Conservation (phyloP, 2,113 vertebrate genomes). For the Rutilus rutilus region DNA sequence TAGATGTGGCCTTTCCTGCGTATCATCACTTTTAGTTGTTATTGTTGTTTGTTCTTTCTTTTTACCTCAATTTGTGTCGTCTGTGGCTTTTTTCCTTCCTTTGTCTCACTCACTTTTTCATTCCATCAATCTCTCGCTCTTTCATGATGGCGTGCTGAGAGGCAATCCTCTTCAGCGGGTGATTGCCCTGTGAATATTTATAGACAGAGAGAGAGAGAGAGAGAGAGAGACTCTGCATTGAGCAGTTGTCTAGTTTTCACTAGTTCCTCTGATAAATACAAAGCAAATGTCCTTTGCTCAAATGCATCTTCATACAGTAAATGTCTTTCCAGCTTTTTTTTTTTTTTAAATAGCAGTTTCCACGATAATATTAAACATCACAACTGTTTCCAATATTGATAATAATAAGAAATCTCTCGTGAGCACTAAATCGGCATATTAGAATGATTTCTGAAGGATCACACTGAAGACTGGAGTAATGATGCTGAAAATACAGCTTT, state of each 20-base stretch:
- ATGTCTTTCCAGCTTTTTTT: neutral
- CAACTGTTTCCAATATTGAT: too few relatives aligned
- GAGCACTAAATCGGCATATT: too few relatives aligned
- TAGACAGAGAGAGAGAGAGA: slow-evolving; percentile 59
- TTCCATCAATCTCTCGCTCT: slow-evolving; percentile 30
- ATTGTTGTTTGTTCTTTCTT: neutral
- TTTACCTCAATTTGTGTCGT: slow-evolving; percentile 16
- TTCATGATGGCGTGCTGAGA: slow-evolving; percentile 69
- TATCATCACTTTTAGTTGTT: neutral
- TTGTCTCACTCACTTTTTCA: slow-evolving; percentile 22
- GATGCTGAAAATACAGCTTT: too few relatives aligned
- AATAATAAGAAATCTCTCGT: too few relatives aligned
- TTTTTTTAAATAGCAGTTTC: too few relatives aligned
- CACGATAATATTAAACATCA: too few relatives aligned
- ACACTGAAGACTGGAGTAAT: too few relatives aligned
- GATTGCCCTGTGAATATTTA: slow-evolving; percentile 81
- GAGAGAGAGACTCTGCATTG: slow-evolving; percentile 35
- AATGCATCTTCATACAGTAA: neutral
- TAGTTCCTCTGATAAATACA: neutral
- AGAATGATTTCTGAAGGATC: too few relatives aligned
- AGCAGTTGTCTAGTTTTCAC: neutral
- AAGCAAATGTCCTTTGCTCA: neutral
- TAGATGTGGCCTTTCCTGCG: neutral
- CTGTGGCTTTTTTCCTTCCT: slow-evolving; percentile 25
- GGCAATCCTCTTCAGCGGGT: slow-evolving; percentile 71